A percentile compares a stretch with the other conserved stretches of the same genome.
Evolutionary conservation across 2,888 invertebrate species (phyloP).

Genomic region (Euproctis similis): DNA sequence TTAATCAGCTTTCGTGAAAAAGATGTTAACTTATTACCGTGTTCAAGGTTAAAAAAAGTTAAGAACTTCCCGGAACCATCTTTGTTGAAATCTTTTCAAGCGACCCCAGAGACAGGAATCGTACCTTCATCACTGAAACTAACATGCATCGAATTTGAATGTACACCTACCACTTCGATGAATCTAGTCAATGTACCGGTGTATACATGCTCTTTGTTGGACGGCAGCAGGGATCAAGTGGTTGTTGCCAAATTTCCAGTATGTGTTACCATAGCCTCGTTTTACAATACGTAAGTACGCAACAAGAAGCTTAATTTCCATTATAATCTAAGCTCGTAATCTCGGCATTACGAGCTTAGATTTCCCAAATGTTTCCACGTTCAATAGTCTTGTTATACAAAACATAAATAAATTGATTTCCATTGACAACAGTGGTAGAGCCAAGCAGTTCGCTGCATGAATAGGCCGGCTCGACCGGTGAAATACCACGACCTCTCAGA

Average conservation of each 20-base stretch:
- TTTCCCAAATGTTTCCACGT: too few species aligned
- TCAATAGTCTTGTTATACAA: too few species aligned
- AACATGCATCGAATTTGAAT: constrained; percentile 48
- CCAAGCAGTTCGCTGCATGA: too few species aligned
- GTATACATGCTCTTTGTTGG: constrained; percentile 58
- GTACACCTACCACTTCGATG: constrained; percentile 59
- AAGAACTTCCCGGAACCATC: constrained; percentile 63
- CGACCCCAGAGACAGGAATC: constrained; percentile 45
- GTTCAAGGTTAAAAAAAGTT: constrained; percentile 64
- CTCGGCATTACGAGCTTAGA: too few species aligned
- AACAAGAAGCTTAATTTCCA: too few species aligned
- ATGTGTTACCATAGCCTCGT: constrained; percentile 58
- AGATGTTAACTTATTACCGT: too few species aligned
- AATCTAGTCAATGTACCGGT: constrained; percentile 57
- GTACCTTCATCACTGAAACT: constrained; percentile 44
- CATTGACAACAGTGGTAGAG: too few species aligned
- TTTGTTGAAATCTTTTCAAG: constrained; percentile 51
- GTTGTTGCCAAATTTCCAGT: constrained; percentile 67
- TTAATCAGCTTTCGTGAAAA: too few species aligned
- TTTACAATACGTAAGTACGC: constrained; percentile 61
- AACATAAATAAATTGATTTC: too few species aligned
- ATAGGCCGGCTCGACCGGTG: too few species aligned
- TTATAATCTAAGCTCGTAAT: too few species aligned
- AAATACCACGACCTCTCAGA: too few species aligned
- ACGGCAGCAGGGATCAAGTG: constrained; percentile 59